Percentiles rank a stretch among this genome's conserved stretches.
Conservation (phyloP, 2,797 vertebrate genomes). For the Hylomyscus alleni region DNA sequence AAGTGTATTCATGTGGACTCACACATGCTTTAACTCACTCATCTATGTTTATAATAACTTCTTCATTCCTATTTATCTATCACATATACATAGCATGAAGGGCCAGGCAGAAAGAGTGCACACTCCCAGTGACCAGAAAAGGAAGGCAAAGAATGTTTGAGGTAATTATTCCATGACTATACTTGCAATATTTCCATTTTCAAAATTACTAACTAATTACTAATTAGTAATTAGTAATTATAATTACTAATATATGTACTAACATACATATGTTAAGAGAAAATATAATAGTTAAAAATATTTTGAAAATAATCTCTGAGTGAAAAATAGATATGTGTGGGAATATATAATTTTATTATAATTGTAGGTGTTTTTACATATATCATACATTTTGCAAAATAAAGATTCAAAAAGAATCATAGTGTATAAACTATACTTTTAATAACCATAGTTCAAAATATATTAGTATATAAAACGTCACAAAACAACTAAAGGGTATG, state of each 20-base stretch:
- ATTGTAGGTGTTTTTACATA: neutral
- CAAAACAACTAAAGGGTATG: neutral
- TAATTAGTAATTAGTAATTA: too few relatives aligned
- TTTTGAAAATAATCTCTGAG: neutral
- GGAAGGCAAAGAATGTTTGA: neutral
- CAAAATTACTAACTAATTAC: neutral
- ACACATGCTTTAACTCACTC: neutral
- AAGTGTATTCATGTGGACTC: neutral
- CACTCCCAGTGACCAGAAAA: neutral
- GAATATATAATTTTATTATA: neutral
- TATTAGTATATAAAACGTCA: neutral
- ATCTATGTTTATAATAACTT: neutral
- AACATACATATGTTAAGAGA: neutral
- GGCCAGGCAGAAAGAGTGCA: neutral
- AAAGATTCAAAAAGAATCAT: neutral
- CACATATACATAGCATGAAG: neutral
- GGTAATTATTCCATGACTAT: neutral
- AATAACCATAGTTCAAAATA: neutral
- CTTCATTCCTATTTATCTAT: neutral
- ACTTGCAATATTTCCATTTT: neutral
- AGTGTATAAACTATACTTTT: neutral
- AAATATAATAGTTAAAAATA: neutral
- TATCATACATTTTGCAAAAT: neutral
- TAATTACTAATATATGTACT: neutral
- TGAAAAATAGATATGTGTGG: neutral